phyloP scores from a whole-genome alignment of 2,797 vertebrate species.

The Adrianichthys oophorus region DNA sequence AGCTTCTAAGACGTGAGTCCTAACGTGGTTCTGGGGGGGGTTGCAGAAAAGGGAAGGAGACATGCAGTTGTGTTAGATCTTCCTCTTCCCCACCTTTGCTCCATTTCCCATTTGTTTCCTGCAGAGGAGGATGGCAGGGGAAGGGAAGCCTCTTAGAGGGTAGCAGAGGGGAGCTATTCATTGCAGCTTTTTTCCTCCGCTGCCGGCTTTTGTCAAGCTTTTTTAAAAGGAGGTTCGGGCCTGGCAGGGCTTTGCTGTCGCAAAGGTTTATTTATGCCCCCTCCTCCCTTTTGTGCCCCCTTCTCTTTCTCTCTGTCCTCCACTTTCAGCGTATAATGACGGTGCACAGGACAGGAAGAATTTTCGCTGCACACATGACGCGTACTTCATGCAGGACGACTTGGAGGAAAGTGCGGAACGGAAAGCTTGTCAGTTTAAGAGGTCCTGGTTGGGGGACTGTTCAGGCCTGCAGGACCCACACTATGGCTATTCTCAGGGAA shows the following conservation, averaged over 20 bases:
- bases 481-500: conserved; percentile 90
- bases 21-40: neutral
- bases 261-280: conserved; percentile 77
- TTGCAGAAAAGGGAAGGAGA: conserved; percentile 29
- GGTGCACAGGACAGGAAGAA: conserved; percentile 89
- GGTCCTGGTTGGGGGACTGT: conserved; percentile 89
- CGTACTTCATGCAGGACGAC: conserved; percentile 90
- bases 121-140: conserved; percentile 77
- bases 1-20: conserved; percentile 87
- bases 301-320: conserved; percentile 28
- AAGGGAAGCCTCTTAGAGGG: conserved; percentile 80
- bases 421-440: conserved; percentile 94
- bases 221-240: conserved; percentile 73
- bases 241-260: conserved; percentile 69
- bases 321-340: conserved; percentile 88
- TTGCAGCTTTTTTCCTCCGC: conserved; percentile 47
- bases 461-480: conserved; percentile 87
- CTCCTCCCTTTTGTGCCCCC: conserved; percentile 30
- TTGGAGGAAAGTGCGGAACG: conserved; percentile 83
- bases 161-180: conserved; percentile 69
- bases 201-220: conserved; percentile 74
- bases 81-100: conserved; percentile 61
- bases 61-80: conserved; percentile 50
- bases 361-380: conserved; percentile 80
- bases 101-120: conserved; percentile 60